Conservation (phyloP, 2,113 vertebrate genomes). For the Heptranchias perlo region DNA sequence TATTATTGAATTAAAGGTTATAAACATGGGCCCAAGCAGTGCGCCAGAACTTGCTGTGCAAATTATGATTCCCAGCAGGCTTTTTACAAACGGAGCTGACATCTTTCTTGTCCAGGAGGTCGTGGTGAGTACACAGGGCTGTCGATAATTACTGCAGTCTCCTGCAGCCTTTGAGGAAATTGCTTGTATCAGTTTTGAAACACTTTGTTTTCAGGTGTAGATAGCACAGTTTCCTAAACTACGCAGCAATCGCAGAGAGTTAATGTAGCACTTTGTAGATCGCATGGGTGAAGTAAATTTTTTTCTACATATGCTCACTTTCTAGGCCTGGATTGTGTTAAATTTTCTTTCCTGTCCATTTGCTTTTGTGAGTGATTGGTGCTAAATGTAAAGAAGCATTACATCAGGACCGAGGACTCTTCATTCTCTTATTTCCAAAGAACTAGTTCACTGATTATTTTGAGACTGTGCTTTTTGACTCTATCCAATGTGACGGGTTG, state of each 20-base stretch:
- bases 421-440: not conserved
- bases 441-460: not conserved
- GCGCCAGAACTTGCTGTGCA: conserved; percentile 80
- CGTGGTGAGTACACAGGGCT: conserved; percentile 64
- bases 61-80: conserved; percentile 82
- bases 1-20: conserved; percentile 62
- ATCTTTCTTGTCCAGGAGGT: conserved; percentile 83
- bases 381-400: not conserved
- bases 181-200: not conserved
- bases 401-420: not conserved
- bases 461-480: not conserved
- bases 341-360: not conserved
- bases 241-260: not conserved
- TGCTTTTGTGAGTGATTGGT: not conserved
- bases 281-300: not conserved
- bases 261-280: not conserved
- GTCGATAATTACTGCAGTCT: not conserved
- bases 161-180: not conserved
- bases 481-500: not conserved
- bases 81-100: conserved; percentile 75
- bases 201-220: not conserved
- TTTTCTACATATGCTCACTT: not conserved
- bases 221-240: not conserved
- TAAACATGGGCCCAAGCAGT: conserved; percentile 93
- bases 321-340: not conserved